Base-by-base conservation (phyloP, 2,888 invertebrate species). In the Parnassius glacialis region DNA sequence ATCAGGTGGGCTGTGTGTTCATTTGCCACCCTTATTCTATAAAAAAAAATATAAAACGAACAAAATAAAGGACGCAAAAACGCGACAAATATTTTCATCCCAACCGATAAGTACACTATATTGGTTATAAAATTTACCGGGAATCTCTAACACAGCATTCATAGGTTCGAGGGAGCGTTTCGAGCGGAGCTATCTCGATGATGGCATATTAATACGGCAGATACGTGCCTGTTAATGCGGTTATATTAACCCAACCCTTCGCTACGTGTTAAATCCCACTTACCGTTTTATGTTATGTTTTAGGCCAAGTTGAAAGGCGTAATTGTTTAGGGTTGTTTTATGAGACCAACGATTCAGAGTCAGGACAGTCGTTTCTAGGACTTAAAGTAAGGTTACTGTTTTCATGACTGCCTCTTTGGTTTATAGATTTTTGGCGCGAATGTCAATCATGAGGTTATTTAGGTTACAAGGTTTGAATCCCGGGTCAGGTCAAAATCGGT, bases 271-370 rank as follows among this genome's bases (percentile, higher is more conserved):
- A 81, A 84, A 81, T 71, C 69, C 79, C 85, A 84, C 87, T 87
- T 85, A 87, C 81, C 75, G 78, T 78, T 79, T 83, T 80, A 83
- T 83, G 81, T 82, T 82, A 83, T 83, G 80, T 78, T 76, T 75
- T 73, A 65, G 74, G 73, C 75, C 65, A 72, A 76, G 70, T 73
- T 75, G 75, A 75, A 74, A 76, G 71, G 78, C 76, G 84, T 88
- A 87, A 88, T 88, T 89, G 88, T 89, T 89, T 86, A 83, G 85
- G 86, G 85, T 75, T 83, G 79, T 74, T 79, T 81, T 78, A 82
- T 77, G 79, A 76, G 79, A 82, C 71, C 71, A 71, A 70, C n/a
- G 13, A 41, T 34, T 5, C 5, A 34, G 34, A 7, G 34, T 34
- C 34, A 34, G 34, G 34, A 34, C 34, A 34, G 34, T 34, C 34